phyloP scores from a whole-genome alignment of 2,888 invertebrate species.

The Lacanobia oleracea region DNA sequence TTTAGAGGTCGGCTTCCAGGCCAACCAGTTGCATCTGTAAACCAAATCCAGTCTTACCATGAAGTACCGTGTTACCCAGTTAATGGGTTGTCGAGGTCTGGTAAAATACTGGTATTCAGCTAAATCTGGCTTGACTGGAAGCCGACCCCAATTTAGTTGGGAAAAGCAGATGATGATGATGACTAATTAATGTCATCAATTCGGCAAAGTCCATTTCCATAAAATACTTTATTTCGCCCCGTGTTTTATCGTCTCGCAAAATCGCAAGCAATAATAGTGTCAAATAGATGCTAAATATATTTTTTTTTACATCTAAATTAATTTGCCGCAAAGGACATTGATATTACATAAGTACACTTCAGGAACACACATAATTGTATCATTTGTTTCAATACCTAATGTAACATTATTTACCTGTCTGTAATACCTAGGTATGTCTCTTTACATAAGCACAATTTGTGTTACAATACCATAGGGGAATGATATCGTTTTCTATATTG shows the following conservation, averaged over 20 bases:
- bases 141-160: no score
- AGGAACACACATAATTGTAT: not conserved
- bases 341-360: not conserved
- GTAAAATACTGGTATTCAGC: no score
- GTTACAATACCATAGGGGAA: slow-evolving; percentile 31
- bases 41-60: no score
- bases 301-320: not conserved
- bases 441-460: slow-evolving; percentile 24
- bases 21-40: no score
- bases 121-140: no score
- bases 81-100: no score
- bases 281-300: not conserved
- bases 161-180: no score
- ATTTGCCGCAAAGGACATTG: no score
- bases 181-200: no score
- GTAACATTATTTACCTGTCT: not conserved
- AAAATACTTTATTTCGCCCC: not conserved
- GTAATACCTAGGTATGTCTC: not conserved
- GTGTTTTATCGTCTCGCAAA: not conserved
- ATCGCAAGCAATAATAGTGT: not conserved
- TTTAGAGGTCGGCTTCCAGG: no score
- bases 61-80: no score
- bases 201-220: not conserved
- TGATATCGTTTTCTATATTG: slow-evolving; percentile 21
- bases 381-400: slow-evolving; percentile 13